Evolutionary conservation across 2,888 invertebrate species (phyloP).

Genomic region (Nomada goodeniana): DNA sequence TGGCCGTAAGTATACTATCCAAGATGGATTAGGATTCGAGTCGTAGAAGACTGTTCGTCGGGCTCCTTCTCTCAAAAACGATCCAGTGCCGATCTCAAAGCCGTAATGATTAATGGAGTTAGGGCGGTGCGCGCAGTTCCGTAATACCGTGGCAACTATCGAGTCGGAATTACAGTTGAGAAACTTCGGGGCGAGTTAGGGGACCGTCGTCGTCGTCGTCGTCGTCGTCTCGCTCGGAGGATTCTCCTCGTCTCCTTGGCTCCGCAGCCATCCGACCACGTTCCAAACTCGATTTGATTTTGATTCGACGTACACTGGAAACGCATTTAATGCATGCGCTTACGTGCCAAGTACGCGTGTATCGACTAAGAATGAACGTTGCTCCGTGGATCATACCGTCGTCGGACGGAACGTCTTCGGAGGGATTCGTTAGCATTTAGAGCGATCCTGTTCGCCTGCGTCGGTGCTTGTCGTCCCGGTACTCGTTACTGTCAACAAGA

Average conservation of each 20-base stretch:
- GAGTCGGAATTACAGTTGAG: constrained; percentile 78
- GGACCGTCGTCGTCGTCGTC: constrained; percentile 54
- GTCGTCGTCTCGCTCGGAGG: constrained; percentile 55
- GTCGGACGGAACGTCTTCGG: not conserved
- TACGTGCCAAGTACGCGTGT: constrained; percentile 56
- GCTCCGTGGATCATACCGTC: constrained; percentile 11
- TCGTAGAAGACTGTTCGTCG: constrained; percentile 52
- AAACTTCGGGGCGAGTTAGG: constrained; percentile 73
- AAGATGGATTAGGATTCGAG: constrained; percentile 65
- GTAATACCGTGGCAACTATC: constrained; percentile 76
- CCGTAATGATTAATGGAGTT: constrained; percentile 77
- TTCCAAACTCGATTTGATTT: constrained; percentile 73
- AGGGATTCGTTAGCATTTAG: constrained; percentile 39
- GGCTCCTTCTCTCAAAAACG: constrained; percentile 68
- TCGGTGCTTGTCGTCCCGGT: not conserved
- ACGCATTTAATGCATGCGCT: constrained; percentile 69
- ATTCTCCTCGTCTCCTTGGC: constrained; percentile 61
- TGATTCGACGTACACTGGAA: constrained; percentile 71
- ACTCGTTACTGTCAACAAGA: not conserved
- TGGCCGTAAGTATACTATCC: constrained; percentile 44
- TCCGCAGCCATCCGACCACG: constrained; percentile 68
- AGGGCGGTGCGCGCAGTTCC: constrained; percentile 67
- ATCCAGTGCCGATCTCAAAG: constrained; percentile 67
- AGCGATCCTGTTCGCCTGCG: not conserved
- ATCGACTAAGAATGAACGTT: constrained; percentile 58